Evolutionary conservation across 2,888 invertebrate genomes (phyloP), one percentile per base, ranked within the genome.

Genomic region (Athalia rosae): DNA sequence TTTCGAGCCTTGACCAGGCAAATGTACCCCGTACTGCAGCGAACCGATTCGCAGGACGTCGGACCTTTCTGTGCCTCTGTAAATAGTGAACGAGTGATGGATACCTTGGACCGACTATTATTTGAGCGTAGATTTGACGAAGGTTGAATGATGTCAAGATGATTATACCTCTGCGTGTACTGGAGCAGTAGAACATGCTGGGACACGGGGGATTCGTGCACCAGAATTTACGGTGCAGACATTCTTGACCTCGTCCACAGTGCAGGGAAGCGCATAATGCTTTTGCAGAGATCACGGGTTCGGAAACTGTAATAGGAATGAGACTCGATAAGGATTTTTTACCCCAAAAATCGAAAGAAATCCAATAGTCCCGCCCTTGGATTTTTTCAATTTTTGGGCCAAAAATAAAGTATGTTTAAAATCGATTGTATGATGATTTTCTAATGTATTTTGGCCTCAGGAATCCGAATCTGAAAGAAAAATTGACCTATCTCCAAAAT

Each of bases 31-130:
- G 76, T 80, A 69, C 78, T 81, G 79, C 88, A 88, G 15, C 79
- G 80, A 9, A 88, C 88, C 4, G 80, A 81, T 0, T 84, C 83
- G 64, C 88, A 88, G 1, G 82, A 81, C 43, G 79, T 76, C 4
- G 88, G 87, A 11, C 88, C 88, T 76, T 80, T 85, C 45, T 83
- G 45, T 1, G 83, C 85, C 74, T 88, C 88, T 88, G 77, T 11
- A 76, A 61, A 41, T 4, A 15, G 62, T 15, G 6, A 61, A 53
- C 45, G 28, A 66, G 66, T 41, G 15, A 3, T 50, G 11, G 9
- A 58, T 59, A 59, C 11, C 0, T 50, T 11, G 41, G 11, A 13
- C 7, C 9, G 28, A 59, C 43, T 7, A 0, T 7, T 13, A 9
- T 48, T 9, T 4, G 41, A 3, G 11, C 4, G 9, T 43, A 63